These are phyloP conservation scores for Aphidius gifuensis DNA, from an alignment of 1,140 invertebrate genomes.

Conservation along the genomic window DNA sequence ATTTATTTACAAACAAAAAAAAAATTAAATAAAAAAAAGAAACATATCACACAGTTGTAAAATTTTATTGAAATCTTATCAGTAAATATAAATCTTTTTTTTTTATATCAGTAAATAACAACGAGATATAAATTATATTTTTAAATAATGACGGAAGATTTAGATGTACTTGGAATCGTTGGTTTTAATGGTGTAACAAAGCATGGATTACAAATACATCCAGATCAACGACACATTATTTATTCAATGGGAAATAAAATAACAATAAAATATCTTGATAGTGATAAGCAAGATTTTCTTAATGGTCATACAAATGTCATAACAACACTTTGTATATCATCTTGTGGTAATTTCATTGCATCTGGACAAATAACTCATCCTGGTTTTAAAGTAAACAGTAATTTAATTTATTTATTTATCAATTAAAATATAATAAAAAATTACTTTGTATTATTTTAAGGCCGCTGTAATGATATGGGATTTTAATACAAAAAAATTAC, in stretches of 20 bases:
- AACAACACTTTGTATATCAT: slow-evolving; percentile 76
- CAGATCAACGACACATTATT: slow-evolving; percentile 71
- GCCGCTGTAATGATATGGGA: slow-evolving; percentile 86
- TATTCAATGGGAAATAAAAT: slow-evolving; percentile 85
- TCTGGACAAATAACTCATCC: slow-evolving; percentile 88
- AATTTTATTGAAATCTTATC: too few species aligned
- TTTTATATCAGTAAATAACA: too few species aligned
- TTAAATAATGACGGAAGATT: slow-evolving; percentile 37
- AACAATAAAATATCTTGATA: slow-evolving; percentile 71
- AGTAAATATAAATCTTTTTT: too few species aligned
- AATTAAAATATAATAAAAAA: slow-evolving; percentile 9
- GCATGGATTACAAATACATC: slow-evolving; percentile 73
- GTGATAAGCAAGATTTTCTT: slow-evolving; percentile 69
- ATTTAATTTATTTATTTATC: slow-evolving; percentile 1
- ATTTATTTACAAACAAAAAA: too few species aligned
- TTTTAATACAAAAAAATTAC: slow-evolving; percentile 62
- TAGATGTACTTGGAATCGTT: slow-evolving; percentile 66
- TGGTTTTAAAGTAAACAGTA: slow-evolving; percentile 72
- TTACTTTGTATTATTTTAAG: slow-evolving; percentile 21
- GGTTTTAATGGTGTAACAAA: slow-evolving; percentile 72
- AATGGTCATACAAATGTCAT: slow-evolving; percentile 82
- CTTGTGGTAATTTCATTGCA: slow-evolving; percentile 74
- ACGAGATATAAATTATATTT: too few species aligned
- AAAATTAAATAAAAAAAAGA: too few species aligned
- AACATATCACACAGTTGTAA: too few species aligned